Conservation (phyloP, 2,888 invertebrate genomes). For the Trissolcus japonicus region DNA sequence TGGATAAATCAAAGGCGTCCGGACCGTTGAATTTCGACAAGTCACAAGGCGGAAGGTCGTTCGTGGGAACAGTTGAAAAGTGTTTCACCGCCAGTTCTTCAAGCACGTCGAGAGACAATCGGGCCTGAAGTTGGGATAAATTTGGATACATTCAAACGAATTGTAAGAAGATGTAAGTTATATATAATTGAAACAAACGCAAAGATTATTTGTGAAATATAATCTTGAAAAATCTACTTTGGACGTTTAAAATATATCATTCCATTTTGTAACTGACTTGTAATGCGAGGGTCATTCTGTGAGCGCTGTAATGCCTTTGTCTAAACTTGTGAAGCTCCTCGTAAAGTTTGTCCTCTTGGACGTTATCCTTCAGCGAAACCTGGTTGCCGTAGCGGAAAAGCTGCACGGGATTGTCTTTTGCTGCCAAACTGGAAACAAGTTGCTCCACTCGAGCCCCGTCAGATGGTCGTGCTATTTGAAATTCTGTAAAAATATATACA, state of each 20-base stretch:
- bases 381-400: conserved; percentile 93
- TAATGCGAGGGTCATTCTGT: conserved; percentile 91
- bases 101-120: conserved; percentile 81
- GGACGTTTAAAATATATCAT: neutral
- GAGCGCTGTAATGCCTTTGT: conserved; percentile 87
- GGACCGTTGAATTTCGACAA: conserved; percentile 78
- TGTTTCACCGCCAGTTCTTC: conserved; percentile 81
- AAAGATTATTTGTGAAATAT: too few species aligned
- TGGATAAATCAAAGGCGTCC: conserved; percentile 79
- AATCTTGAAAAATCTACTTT: too few species aligned
- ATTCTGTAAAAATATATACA: conserved; percentile 80
- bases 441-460: conserved; percentile 88
- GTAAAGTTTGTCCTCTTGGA: conserved; percentile 83
- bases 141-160: neutral
- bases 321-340: conserved; percentile 85
- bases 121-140: conserved; percentile 72
- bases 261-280: conserved; percentile 78
- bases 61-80: conserved; percentile 84
- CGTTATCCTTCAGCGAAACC: conserved; percentile 82
- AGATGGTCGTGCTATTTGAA: conserved; percentile 86
- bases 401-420: conserved; percentile 83
- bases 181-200: neutral
- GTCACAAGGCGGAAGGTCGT: conserved; percentile 81
- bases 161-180: neutral
- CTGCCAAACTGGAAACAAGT: conserved; percentile 83